These are phyloP conservation scores for Acrocera orbiculus DNA, from an alignment of 2,888 invertebrate species.

Conservation along the genomic window DNA sequence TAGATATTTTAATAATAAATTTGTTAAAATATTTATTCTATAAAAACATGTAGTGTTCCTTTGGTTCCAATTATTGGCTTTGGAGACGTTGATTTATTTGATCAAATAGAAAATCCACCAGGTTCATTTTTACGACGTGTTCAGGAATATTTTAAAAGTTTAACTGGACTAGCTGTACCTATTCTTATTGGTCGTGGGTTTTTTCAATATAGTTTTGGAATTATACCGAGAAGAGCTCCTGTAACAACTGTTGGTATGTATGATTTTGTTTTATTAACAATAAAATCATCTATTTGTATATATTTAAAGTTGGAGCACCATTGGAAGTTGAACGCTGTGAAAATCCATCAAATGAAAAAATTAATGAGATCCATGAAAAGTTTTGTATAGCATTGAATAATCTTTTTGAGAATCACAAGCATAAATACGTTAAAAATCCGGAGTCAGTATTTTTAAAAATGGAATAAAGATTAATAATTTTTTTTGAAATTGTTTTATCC, in stretches of 20 bases:
- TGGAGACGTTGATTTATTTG: slow-evolving; percentile 74
- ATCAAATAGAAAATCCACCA: slow-evolving; percentile 54
- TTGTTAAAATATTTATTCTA: no score
- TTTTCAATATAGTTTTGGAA: slow-evolving; percentile 79
- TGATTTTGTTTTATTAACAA: no score
- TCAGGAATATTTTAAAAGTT: slow-evolving; percentile 48
- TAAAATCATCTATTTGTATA: no score
- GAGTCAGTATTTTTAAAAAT: slow-evolving; percentile 35
- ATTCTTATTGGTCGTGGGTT: slow-evolving; percentile 68
- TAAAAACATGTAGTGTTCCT: slow-evolving; percentile 46
- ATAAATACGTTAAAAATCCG: slow-evolving; percentile 48
- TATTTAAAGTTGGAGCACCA: slow-evolving; percentile 74
- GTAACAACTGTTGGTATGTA: slow-evolving; percentile 72
- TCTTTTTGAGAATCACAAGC: slow-evolving; percentile 73
- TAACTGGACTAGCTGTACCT: slow-evolving; percentile 57
- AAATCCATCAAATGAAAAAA: slow-evolving; percentile 55
- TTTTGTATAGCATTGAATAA: slow-evolving; percentile 51
- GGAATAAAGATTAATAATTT: no score
- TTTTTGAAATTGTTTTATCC: no score
- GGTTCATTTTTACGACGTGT: slow-evolving; percentile 43
- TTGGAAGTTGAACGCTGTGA: slow-evolving; percentile 52
- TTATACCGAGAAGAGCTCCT: slow-evolving; percentile 63
- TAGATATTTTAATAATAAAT: no score
- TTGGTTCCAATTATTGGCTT: slow-evolving; percentile 81
- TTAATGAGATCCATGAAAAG: slow-evolving; percentile 55